phyloP scores from a whole-genome alignment of 2,113 vertebrate species.

The Egretta garzetta region DNA sequence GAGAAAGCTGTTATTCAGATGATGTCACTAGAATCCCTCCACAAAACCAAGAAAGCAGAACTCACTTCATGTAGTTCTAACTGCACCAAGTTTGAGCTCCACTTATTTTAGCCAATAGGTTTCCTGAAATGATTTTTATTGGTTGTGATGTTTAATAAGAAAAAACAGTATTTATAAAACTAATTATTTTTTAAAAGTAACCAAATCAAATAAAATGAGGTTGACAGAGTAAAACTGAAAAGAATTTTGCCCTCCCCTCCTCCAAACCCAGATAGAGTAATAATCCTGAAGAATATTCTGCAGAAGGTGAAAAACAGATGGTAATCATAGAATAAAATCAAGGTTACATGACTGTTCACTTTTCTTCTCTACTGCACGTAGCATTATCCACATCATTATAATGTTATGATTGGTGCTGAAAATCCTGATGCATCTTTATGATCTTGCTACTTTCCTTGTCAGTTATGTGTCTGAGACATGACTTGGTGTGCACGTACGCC shows the following conservation, averaged over 20 bases:
- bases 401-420: slow-evolving; percentile 14
- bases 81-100: background rate
- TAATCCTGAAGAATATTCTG: background rate
- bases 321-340: slow-evolving; percentile 18
- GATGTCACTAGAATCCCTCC: background rate
- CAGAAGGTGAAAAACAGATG: slow-evolving; percentile 3
- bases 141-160: background rate
- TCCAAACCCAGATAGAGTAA: background rate
- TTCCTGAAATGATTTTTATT: background rate
- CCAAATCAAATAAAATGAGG: background rate
- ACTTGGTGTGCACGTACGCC: background rate
- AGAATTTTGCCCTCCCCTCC: background rate
- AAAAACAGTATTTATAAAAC: background rate
- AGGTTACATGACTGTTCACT: slow-evolving; percentile 32
- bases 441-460: slow-evolving; percentile 50
- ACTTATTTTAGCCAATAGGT: background rate
- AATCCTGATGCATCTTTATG: slow-evolving; percentile 28
- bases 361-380: background rate
- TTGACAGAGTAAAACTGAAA: background rate
- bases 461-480: slow-evolving; percentile 8
- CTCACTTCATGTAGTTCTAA: background rate
- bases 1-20: slow-evolving; percentile 1
- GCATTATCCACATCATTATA: background rate
- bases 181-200: background rate
- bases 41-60: background rate